Evolutionary conservation across 2,888 invertebrate genomes (phyloP).

Genomic region (Cheilosia vernalis): DNA sequence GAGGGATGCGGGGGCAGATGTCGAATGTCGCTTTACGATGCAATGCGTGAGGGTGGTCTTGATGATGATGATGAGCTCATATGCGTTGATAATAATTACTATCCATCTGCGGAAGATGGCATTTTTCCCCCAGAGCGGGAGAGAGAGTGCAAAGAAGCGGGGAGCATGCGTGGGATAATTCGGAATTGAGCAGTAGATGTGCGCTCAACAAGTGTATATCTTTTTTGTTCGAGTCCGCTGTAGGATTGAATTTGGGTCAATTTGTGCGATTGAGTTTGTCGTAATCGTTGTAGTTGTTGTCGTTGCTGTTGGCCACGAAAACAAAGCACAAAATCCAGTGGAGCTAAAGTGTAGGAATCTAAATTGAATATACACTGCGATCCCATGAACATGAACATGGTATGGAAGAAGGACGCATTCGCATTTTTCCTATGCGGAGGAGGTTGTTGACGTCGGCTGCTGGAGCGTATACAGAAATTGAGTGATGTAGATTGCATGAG

Average conservation of each 20-base stretch:
- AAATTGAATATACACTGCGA: conserved; percentile 10
- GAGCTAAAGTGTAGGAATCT: conserved; percentile 24
- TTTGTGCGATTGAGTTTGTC: conserved; percentile 69
- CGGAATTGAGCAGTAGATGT: conserved; percentile 17
- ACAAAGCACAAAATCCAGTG: conserved; percentile 37
- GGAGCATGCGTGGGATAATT: conserved; percentile 66
- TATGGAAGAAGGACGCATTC: conserved; percentile 23
- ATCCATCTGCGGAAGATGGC: conserved; percentile 36
- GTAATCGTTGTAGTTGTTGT: conserved; percentile 20
- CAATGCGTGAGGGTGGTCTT: conserved; percentile 59
- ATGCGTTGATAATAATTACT: conserved; percentile 60
- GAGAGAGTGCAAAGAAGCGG: not conserved
- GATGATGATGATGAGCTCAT: conserved; percentile 25
- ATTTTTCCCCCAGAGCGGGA: not conserved
- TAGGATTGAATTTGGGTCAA: conserved; percentile 71
- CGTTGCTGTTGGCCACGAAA: conserved; percentile 18
- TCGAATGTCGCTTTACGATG: conserved; percentile 48
- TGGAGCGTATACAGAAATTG: conserved; percentile 32
- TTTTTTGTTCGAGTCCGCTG: conserved; percentile 11
- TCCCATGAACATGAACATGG: not conserved
- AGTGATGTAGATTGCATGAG: conserved; percentile 46
- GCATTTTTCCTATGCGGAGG: conserved; percentile 18
- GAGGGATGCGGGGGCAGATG: conserved; percentile 21
- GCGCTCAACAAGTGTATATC: conserved; percentile 66
- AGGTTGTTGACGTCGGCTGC: conserved; percentile 40